Base-by-base conservation (phyloP, 2,113 vertebrate species). In the Nycticorax nycticorax region DNA sequence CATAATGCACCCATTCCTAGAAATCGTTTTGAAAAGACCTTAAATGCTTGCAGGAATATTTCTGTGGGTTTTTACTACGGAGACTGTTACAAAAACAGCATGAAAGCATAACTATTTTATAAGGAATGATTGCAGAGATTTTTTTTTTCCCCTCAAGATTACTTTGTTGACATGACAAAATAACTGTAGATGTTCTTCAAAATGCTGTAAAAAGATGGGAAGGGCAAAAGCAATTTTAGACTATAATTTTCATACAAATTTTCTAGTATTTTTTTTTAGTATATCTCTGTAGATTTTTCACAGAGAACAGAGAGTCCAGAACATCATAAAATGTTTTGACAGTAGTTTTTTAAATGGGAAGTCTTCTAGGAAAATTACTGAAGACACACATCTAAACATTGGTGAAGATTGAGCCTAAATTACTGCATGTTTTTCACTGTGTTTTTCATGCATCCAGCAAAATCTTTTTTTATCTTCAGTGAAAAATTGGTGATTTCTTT, bases 251-350 rank as follows among this genome's bases (percentile, higher is more conserved):
- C 7, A 50, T 47, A 52, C n/a, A 80, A 35, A 80, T 77, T 80
- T 80, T 83, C 21, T 71, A 22, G n/a, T n/a, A 0, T 20, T 62
- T 80, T 93, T 93, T 78, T 57, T 4, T 5, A 48, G 12, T 84
- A 19, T 52, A 69, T 21, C 45, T 77, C 64, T 85, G 15, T 53
- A 75, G 76, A 68, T 87, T 91, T 95, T 92, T 92, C 52, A 82
- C 32, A 69, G 56, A 81, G 56, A 94, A 78, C 48, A 95, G 57
- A 55, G 74, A 91, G 57, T 92, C 62, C 73, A 47, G 84, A 91
- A 69, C 26, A 82, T 83, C 48, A 76, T 82, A 68, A 91, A 93
- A 82, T 95, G 67, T 94, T 96, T 95, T 95, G 89, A 89, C 26
- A 82, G 48, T 30, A 78, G 23, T 33, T 43, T 77, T 94, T 92